Evolutionary conservation across 2,888 invertebrate genomes (phyloP).

Genomic region (Leucophenga montana): DNA sequence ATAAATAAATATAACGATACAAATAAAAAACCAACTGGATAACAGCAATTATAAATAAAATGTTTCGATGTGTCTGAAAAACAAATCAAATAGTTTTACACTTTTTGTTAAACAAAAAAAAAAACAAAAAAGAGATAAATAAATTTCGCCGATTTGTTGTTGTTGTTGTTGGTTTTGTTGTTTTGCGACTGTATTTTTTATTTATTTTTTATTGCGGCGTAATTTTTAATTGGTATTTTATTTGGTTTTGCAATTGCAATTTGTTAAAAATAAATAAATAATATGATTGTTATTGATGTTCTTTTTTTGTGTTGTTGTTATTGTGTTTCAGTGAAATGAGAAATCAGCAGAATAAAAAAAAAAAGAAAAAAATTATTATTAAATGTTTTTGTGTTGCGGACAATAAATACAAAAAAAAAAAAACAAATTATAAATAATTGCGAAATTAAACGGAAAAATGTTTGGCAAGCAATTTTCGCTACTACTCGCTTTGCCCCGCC

Average conservation of each 20-base stretch:
- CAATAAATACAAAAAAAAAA: too few relatives aligned
- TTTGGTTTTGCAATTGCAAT: slow-evolving; percentile 11
- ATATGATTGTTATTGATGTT: background rate
- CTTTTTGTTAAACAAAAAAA: background rate
- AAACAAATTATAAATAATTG: slow-evolving; percentile 13
- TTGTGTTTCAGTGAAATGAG: slow-evolving; percentile 4
- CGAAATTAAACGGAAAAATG: background rate
- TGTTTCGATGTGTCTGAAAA: background rate
- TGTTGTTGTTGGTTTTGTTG: background rate
- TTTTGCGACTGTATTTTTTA: background rate
- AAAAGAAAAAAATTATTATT: background rate
- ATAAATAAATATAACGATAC: too few relatives aligned
- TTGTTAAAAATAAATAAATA: slow-evolving; percentile 7
- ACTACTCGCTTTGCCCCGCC: too few relatives aligned
- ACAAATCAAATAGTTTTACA: background rate
- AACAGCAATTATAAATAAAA: background rate
- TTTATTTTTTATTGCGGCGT: slow-evolving; percentile 9
- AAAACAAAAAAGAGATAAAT: too few relatives aligned
- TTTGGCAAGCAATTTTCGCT: slow-evolving; percentile 39
- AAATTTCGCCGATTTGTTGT: background rate
- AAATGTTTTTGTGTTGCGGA: slow-evolving; percentile 11
- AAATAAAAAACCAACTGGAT: slow-evolving; percentile 2
- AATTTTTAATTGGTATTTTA: slow-evolving; percentile 15
- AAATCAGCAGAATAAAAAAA: slow-evolving; percentile 23
- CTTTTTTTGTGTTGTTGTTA: background rate